Base-by-base conservation (phyloP, 1,140 invertebrate genomes). In the Drosophila nebulosa region DNA sequence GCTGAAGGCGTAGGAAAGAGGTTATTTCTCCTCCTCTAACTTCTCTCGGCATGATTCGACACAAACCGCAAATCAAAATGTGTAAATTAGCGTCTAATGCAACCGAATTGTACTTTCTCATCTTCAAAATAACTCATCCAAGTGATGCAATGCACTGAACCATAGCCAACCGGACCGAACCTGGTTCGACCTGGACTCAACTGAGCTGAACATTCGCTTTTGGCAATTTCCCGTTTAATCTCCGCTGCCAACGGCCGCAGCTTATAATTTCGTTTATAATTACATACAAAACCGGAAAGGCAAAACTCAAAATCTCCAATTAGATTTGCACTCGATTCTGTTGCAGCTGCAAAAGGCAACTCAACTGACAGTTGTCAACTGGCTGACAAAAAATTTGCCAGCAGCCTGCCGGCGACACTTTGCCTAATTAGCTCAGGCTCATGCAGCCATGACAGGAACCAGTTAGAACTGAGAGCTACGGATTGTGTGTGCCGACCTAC, bases 251-350 rank as follows among this genome's bases (percentile, higher is more conserved):
- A 50, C 63, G 63, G 64, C 66, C 83, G 61, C 83, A 88, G 83
- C 79, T 88, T 83, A 88, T 89, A 83, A 89, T 88, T 88, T 79
- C 78, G 84, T 74, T 88, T 89, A 88, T 88, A 88, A 88, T 88
- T 88, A 89, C 84, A 81, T 74, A 65, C 66, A 79, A 81, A 68
- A 62, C 64, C 66, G 26, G 30, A 61, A 67, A 79, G 57, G 50
- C 61, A 46, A 46, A 46, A 46, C 39, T 46, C 39, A 69, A 70
- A 60, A 84, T 72, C 64, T 78, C 16, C 39, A 46, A 46, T 46
- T 46, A 10, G 16, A 46, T 46, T 42, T 35, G 36, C 60, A 63
- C 59, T 51, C 59, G 51, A 18, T 55, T 1, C 7, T 9, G 16
- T 21, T 46, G 6, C 42, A 46, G 63, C 58, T 42, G 32, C 69